Evolutionary conservation across 2,888 invertebrate species (phyloP), one percentile per base, ranked within the genome.

Genomic region (Heliconius cydno): DNA sequence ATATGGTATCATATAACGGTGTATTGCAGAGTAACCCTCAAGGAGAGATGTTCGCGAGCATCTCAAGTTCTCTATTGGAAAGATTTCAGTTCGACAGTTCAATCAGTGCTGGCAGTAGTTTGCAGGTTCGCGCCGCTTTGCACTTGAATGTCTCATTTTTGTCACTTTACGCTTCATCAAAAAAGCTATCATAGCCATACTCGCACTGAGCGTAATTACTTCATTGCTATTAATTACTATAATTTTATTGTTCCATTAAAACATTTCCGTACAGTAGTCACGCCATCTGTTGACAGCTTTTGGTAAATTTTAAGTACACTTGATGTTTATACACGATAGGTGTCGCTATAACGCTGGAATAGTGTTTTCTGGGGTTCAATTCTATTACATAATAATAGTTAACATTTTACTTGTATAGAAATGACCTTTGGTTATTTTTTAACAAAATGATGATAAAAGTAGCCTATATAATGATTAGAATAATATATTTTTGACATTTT

Each of bases 41-140:
- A 88, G 97, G 97, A 87, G 98, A 98, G 96, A 97, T 97, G 96
- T 97, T 96, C 91, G 97, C 97, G 86, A 97, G 97, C 94, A 96
- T 98, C 87, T 97, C 97, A 86, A 97, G 97, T 86, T 98, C 98
- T 83, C 95, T 97, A 93, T 96, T 97, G 96, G 97, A 96, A 91
- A 97, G 97, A 92, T 97, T 97, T 95, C 97, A 97, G 88, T 96
- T 97, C 94, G 97, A 97, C 93, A 96, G 97, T 91, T 97, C 97
- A 87, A 94, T 97, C 91, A 97, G 97, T 95, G 96, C 96, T 91
- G 96, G 96, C 95, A 97, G 96, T 96, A 97, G 96, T 95, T 97
- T 96, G 89, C 97, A 96, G 97, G 97, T 96, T 96, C 95, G 94
- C 93, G 88, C 89, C 84, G 83, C 86, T 88, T 90, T 94, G 87